phyloP scores from a whole-genome alignment of 2,113 vertebrate genomes.

The Cochlearius cochlearius region DNA sequence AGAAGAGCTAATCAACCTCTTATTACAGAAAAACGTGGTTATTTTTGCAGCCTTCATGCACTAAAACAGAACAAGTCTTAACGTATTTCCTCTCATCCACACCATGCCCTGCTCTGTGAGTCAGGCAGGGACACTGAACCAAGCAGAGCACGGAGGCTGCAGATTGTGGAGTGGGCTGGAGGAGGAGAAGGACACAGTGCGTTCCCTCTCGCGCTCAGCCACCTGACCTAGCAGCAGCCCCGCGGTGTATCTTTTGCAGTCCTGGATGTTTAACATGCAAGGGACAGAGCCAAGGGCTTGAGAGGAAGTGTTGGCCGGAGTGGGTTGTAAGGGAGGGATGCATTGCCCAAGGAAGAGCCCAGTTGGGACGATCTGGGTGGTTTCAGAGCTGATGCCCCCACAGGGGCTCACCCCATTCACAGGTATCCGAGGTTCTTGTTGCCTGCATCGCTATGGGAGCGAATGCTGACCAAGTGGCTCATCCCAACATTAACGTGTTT shows the following conservation, averaged over 20 bases:
- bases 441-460: neutral
- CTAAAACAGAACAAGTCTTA: neutral
- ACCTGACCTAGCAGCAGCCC: neutral
- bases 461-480: neutral
- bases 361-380: neutral
- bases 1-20: slow-evolving; percentile 2
- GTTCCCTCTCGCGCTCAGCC: neutral
- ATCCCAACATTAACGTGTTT: neutral
- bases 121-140: neutral
- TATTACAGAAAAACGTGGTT: neutral
- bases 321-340: neutral
- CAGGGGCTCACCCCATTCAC: neutral
- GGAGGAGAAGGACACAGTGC: neutral
- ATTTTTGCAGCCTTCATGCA: neutral
- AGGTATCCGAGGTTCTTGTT: neutral
- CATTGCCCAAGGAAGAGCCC: neutral
- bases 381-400: neutral
- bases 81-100: neutral
- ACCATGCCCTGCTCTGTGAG: neutral
- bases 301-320: neutral
- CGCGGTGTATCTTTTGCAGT: neutral
- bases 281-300: neutral
- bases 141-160: neutral
- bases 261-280: neutral
- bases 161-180: neutral